Evolutionary conservation across 2,888 invertebrate genomes (phyloP).

Genomic region (Agrilus mali): DNA sequence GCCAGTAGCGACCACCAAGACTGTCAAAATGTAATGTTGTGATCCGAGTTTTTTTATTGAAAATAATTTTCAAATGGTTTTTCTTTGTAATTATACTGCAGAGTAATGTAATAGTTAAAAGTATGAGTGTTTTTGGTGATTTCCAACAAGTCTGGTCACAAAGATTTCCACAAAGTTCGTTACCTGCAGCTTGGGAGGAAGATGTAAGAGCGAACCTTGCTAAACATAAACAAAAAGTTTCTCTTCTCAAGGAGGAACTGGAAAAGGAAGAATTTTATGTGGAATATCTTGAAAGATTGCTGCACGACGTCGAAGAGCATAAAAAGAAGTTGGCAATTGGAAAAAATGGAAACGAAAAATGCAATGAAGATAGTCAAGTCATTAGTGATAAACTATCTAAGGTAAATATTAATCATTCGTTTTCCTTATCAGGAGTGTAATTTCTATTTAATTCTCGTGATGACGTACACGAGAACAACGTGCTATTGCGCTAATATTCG

Average conservation of each 20-base stretch:
- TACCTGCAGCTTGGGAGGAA: constrained; percentile 87
- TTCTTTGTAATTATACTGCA: no score
- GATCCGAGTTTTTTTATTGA: no score
- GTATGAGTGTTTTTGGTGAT: constrained; percentile 79
- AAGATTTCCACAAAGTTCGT: constrained; percentile 79
- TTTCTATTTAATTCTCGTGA: neutral
- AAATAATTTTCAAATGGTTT: no score
- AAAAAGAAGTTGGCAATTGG: constrained; percentile 43
- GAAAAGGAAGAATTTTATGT: constrained; percentile 87
- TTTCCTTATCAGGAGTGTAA: neutral
- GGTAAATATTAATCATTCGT: constrained; percentile 14
- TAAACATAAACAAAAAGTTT: constrained; percentile 79
- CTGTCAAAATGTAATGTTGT: no score
- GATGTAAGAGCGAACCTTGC: constrained; percentile 82
- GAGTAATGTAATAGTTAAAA: no score
- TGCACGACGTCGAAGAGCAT: constrained; percentile 77
- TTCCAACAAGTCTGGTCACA: constrained; percentile 87
- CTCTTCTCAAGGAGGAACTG: constrained; percentile 68
- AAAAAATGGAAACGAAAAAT: constrained; percentile 16
- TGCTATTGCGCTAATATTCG: no score
- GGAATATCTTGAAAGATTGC: constrained; percentile 71
- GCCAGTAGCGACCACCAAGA: no score
- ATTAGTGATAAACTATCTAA: constrained; percentile 18
- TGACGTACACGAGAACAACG: neutral
- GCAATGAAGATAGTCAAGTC: constrained; percentile 14